These are phyloP conservation scores for Empidonax alnorum DNA, from an alignment of 2,113 vertebrate genomes.

Conservation along the genomic window DNA sequence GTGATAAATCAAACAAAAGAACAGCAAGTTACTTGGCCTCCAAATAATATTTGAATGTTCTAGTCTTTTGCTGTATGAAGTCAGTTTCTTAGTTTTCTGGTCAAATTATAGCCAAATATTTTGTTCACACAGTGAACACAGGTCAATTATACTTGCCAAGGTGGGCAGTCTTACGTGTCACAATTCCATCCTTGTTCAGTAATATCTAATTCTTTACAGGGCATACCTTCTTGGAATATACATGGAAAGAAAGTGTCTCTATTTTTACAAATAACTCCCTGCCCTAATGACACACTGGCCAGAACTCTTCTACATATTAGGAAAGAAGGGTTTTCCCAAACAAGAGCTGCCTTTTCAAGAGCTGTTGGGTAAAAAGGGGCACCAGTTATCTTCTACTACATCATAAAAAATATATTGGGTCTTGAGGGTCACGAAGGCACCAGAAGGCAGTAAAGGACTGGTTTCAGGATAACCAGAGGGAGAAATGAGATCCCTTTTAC, in stretches of 20 bases:
- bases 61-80: background rate
- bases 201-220: background rate
- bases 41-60: background rate
- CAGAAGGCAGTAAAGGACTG: background rate
- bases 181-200: background rate
- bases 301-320: background rate
- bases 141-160: background rate
- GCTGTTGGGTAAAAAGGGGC: background rate
- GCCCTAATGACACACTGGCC: background rate
- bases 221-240: background rate
- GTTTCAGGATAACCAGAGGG: background rate
- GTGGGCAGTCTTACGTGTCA: background rate
- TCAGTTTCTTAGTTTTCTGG: background rate
- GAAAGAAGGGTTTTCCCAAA: background rate
- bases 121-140: background rate
- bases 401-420: background rate
- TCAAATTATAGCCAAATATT: background rate
- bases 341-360: background rate
- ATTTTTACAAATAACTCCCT: background rate
- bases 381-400: background rate
- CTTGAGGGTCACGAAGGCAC: background rate
- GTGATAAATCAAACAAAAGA: constrained; percentile 23
- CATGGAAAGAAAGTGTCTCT: background rate
- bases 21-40: background rate
- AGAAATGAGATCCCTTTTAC: background rate